Evolutionary conservation across 2,888 invertebrate genomes (phyloP).

Genomic region (Malthinus seriepunctatus): DNA sequence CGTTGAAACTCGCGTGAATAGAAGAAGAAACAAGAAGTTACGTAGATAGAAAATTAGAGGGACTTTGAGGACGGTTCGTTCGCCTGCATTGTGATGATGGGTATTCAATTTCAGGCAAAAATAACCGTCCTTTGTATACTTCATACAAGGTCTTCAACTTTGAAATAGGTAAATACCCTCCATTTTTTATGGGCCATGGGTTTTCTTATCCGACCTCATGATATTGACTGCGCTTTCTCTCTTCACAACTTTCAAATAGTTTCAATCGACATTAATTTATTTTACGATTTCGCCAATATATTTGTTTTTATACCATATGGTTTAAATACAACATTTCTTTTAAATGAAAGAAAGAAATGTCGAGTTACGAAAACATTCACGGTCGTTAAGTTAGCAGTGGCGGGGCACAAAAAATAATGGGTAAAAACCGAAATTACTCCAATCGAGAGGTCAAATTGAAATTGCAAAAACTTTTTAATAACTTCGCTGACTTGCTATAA

Average conservation of each 20-base stretch:
- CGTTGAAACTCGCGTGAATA: neutral
- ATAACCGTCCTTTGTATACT: slow-evolving; percentile 14
- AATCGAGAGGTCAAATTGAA: neutral
- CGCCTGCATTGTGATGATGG: slow-evolving; percentile 13
- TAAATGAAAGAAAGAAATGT: neutral
- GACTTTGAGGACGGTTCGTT: slow-evolving; percentile 17
- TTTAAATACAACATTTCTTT: neutral
- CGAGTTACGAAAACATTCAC: too few species aligned
- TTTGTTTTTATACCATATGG: neutral
- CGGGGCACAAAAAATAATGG: too few species aligned
- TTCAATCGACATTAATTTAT: slow-evolving; percentile 12
- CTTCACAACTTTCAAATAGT: slow-evolving; percentile 22
- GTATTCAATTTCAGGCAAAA: slow-evolving; percentile 18
- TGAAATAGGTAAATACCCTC: slow-evolving; percentile 20
- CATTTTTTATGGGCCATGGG: slow-evolving; percentile 7
- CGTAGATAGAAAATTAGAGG: slow-evolving; percentile 1
- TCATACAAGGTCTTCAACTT: slow-evolving; percentile 26
- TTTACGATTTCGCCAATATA: slow-evolving; percentile 12
- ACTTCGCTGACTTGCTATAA: neutral
- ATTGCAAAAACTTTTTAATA: neutral
- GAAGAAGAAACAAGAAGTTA: slow-evolving; percentile 1
- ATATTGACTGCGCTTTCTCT: slow-evolving; percentile 22
- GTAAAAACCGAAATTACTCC: too few species aligned
- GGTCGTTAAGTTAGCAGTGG: too few species aligned
- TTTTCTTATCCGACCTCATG: slow-evolving; percentile 8